These are phyloP conservation scores for Dreissena rostriformis DNA, from an alignment of 1,140 invertebrate genomes.

Conservation along the genomic window DNA sequence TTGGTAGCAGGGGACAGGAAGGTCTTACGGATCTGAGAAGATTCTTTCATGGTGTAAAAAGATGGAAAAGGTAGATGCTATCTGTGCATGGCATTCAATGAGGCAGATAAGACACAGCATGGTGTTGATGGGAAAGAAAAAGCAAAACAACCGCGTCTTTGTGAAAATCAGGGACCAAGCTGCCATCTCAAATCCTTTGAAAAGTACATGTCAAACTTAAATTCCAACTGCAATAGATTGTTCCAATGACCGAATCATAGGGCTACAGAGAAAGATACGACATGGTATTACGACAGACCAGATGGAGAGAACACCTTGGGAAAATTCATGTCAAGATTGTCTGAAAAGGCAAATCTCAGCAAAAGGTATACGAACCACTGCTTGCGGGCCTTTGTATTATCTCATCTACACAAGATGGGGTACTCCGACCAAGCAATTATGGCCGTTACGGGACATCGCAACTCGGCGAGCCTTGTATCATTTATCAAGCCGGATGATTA, in stretches of 20 bases:
- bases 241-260: neutral
- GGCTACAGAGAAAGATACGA: neutral
- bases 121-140: neutral
- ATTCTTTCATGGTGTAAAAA: neutral
- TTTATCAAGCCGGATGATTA: too few relatives aligned
- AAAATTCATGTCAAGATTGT: conserved; percentile 1
- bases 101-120: conserved; percentile 6
- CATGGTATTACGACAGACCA: neutral
- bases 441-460: too few relatives aligned
- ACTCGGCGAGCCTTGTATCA: too few relatives aligned
- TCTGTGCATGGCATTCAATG: neutral
- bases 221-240: too few relatives aligned
- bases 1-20: conserved; percentile 4
- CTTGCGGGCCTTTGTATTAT: neutral
- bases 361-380: conserved; percentile 23
- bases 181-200: too few relatives aligned
- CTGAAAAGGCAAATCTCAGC: neutral
- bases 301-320: neutral
- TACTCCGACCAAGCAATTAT: too few relatives aligned
- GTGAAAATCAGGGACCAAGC: neutral
- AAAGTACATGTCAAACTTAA: too few relatives aligned
- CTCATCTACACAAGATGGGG: neutral
- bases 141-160: neutral
- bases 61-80: neutral
- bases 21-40: neutral